Evolutionary conservation across 92 coral and sea anemone genomes (phyloP).

Genomic region (Blastomussa wellsi): DNA sequence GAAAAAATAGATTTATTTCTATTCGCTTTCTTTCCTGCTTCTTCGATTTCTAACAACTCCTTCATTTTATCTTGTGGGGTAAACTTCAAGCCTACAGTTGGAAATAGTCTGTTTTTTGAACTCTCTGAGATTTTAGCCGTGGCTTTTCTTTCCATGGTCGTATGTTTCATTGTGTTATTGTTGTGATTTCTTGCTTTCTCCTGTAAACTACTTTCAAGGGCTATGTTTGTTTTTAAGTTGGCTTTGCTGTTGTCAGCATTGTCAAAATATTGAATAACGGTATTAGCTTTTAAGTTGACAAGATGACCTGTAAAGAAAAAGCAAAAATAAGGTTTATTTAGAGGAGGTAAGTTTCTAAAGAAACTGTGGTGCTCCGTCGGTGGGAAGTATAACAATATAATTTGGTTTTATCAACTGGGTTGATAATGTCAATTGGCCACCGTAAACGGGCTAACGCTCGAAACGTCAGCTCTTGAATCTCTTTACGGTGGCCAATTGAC

Average conservation of each 20-base stretch:
- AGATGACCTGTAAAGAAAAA: constrained; percentile 18
- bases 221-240: background rate
- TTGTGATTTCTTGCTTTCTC: background rate
- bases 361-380: too few species aligned
- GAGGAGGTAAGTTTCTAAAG: too few species aligned
- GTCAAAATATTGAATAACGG: constrained; percentile 29
- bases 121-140: background rate
- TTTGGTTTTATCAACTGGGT: too few species aligned
- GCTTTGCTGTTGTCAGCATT: background rate
- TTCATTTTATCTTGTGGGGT: background rate
- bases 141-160: background rate
- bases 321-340: too few species aligned
- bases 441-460: too few species aligned
- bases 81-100: background rate
- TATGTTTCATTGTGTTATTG: background rate
- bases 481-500: too few species aligned
- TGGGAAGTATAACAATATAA: too few species aligned
- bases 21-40: background rate
- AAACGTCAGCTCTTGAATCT: too few species aligned
- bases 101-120: background rate
- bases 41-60: background rate
- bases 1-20: background rate
- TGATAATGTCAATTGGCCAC: too few species aligned
- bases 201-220: background rate
- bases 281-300: constrained; percentile 35